Percentiles rank a stretch among this genome's conserved stretches.
phyloP scores from a whole-genome alignment of 2,888 invertebrate genomes.

The Digitonthophagus gazella region DNA sequence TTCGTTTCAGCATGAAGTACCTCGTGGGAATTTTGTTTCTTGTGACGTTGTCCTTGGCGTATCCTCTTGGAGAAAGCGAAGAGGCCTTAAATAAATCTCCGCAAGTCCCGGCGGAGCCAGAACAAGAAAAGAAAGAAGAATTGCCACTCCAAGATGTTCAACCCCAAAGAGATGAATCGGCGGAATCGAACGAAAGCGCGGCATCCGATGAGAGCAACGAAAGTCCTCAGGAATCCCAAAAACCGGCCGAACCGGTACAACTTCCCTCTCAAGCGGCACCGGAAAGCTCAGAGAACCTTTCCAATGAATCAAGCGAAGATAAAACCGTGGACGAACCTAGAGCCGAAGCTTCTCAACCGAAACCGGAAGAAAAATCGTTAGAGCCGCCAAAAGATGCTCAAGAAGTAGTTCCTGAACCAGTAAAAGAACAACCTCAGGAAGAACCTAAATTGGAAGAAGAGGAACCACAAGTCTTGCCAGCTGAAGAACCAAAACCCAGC shows the following conservation, averaged over 20 bases:
- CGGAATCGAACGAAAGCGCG: slow-evolving; percentile 37
- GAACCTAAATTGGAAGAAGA: slow-evolving; percentile 34
- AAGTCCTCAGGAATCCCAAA: slow-evolving; percentile 17
- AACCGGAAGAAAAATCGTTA: slow-evolving; percentile 36
- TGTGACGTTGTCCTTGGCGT: slow-evolving; percentile 55
- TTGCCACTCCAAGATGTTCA: slow-evolving; percentile 34
- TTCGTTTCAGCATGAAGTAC: slow-evolving; percentile 61
- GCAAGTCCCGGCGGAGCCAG: slow-evolving; percentile 50
- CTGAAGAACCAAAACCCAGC: slow-evolving; percentile 27
- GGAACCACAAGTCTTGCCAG: slow-evolving; percentile 17
- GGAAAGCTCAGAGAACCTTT: slow-evolving; percentile 28
- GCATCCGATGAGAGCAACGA: slow-evolving; percentile 44
- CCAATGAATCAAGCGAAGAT: slow-evolving; percentile 28
- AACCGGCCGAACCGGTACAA: slow-evolving; percentile 32
- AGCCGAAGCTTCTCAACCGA: slow-evolving; percentile 33
- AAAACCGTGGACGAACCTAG: slow-evolving; percentile 21
- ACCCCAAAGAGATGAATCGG: slow-evolving; percentile 36
- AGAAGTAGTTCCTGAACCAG: slow-evolving; percentile 23
- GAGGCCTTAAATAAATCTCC: slow-evolving; percentile 41
- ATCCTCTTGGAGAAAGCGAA: slow-evolving; percentile 60
- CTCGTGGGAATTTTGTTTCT: slow-evolving; percentile 61
- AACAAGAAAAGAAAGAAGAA: slow-evolving; percentile 40
- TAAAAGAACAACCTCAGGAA: slow-evolving; percentile 22
- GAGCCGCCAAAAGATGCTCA: slow-evolving; percentile 6
- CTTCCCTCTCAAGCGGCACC: slow-evolving; percentile 30